Percentiles rank a stretch among this genome's conserved stretches.
Evolutionary conservation across 2,797 vertebrate species (phyloP).

Genomic region (Gobionotothen gibberifrons): DNA sequence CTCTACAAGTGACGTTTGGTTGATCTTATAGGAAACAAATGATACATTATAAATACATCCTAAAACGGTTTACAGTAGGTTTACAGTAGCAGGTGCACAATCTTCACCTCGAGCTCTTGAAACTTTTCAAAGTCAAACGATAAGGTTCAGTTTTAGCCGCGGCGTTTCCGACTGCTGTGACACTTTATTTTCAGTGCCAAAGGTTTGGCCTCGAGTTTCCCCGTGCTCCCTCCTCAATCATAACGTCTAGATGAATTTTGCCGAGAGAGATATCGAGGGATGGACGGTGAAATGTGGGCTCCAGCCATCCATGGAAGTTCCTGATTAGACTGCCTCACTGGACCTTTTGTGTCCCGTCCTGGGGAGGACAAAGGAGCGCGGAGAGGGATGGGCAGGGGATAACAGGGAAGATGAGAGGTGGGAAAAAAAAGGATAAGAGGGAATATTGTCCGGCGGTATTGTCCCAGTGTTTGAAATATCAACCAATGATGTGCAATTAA

Average conservation of each 20-base stretch:
- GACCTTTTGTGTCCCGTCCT: conserved; percentile 85
- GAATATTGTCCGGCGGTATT: conserved; percentile 70
- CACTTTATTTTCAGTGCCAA: conserved; percentile 54
- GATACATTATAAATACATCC: not conserved
- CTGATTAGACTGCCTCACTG: conserved; percentile 88
- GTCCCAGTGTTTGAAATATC: conserved; percentile 65
- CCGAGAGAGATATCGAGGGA: conserved; percentile 79
- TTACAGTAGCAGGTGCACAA: not conserved
- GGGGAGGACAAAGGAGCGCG: conserved; percentile 81
- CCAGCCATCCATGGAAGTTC: conserved; percentile 86
- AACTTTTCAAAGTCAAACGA: conserved; percentile 50
- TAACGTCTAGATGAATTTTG: conserved; percentile 77
- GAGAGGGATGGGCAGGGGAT: conserved; percentile 80
- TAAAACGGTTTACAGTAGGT: conserved; percentile 8
- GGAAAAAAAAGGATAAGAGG: conserved; percentile 66
- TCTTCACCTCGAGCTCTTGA: conserved; percentile 2
- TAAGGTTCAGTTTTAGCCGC: conserved; percentile 12
- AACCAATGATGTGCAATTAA: conserved; percentile 48
- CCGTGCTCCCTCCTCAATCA: conserved; percentile 83
- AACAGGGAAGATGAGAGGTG: conserved; percentile 79
- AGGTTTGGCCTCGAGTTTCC: conserved; percentile 63
- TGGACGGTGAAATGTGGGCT: conserved; percentile 79
- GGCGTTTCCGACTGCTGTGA: not conserved
- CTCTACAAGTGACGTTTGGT: not conserved
- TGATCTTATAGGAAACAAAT: not conserved